Base-by-base conservation (phyloP, 2,797 vertebrate genomes). In the Sebastes cheni region DNA sequence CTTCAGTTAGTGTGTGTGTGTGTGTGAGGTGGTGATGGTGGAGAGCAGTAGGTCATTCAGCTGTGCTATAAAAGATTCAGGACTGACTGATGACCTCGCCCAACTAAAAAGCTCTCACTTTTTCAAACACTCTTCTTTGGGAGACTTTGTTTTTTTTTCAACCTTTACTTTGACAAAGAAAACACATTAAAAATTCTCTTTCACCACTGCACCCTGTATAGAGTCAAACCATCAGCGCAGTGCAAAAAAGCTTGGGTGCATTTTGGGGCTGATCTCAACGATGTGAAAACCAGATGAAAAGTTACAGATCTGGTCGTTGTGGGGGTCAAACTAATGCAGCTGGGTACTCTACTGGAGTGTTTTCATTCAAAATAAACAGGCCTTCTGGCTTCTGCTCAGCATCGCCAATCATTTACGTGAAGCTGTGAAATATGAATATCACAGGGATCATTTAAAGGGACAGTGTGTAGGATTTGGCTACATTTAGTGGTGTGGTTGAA, bases 1-100 rank as follows among this genome's bases (percentile, higher is more conserved):
- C 65, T 72, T 56, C 62, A 65, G 64, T 30, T 1, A 13, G 27
- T 54, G 58, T 68, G 36, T 29, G 56, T 56, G 60, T 23, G 64
- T 27, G 55, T 36, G 70, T 23, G 73, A 13, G 60, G 39, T 22
- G 58, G 46, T 67, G 29, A 58, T 75, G 72, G 25, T 67, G 76
- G 76, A 75, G 81, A 84, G 85, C 89, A 84, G 77, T 34, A 82
- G 91, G 89, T 89, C 85, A 79, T 87, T 87, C 67, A 87, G 82
- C 72, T 72, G 69, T 16, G 64, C 79, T 86, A 90, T 93, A 88
- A 93, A 93, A 91, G 82, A 92, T 92, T 92, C 86, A 92, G 75
- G 71, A 71, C 71, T 78, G 84, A 86, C 86, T 72, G 88, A 91
- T 80, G 90, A 91, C 89, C 90, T 80, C 34, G 1, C 8, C 75